Evolutionary conservation across 2,797 vertebrate genomes (phyloP).

Genomic region (Jordanella pulchra): DNA sequence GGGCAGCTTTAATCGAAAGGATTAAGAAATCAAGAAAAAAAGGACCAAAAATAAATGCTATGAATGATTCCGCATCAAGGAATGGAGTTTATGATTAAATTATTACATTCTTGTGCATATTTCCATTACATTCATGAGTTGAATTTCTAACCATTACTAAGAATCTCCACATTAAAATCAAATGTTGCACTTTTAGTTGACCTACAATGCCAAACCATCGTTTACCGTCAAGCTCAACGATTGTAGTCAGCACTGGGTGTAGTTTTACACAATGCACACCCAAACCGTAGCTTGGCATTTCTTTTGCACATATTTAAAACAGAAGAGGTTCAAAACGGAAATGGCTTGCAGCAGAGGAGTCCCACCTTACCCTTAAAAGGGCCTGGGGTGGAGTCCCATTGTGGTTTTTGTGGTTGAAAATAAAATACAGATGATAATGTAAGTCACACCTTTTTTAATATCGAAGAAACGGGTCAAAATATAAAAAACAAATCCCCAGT

Average conservation of each 20-base stretch:
- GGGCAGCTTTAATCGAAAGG: constrained; percentile 17
- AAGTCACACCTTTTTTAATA: neutral
- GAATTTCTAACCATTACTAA: neutral
- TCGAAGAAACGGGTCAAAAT: neutral
- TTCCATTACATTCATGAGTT: neutral
- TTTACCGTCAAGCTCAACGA: neutral
- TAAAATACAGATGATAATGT: neutral
- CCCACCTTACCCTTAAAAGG: neutral
- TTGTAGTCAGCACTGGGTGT: constrained; percentile 20
- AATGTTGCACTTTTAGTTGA: neutral
- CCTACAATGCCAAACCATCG: neutral
- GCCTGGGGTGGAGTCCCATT: constrained; percentile 35
- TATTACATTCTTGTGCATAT: constrained; percentile 1
- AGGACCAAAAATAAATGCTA: too few relatives aligned
- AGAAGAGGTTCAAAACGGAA: constrained; percentile 39
- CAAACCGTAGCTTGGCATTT: constrained; percentile 12
- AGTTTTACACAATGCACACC: neutral
- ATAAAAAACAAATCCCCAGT: constrained; percentile 9
- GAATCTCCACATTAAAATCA: too few relatives aligned
- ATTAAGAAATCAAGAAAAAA: neutral
- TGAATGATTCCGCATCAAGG: neutral
- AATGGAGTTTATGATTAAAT: neutral
- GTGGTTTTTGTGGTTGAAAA: constrained; percentile 27
- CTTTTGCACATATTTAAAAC: constrained; percentile 17
- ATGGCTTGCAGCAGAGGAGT: constrained; percentile 11